Base-by-base conservation (phyloP, 2,797 vertebrate species). In the Chrysocyon brachyurus region DNA sequence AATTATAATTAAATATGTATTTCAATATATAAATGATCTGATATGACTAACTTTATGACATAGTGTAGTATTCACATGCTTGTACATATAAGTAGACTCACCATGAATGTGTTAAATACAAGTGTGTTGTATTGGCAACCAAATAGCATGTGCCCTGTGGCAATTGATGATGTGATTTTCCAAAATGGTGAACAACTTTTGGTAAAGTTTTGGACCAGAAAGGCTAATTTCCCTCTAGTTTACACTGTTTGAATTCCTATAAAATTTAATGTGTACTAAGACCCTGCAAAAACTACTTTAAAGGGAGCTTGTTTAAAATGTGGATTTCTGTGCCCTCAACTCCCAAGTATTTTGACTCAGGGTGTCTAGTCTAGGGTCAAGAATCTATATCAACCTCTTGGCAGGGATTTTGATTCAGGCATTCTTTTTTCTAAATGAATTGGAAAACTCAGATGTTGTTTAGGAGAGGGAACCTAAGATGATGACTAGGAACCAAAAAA, bases 191-290 rank as follows among this genome's bases (percentile, higher is more conserved):
- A 72, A 33, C 49, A 87, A 46, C 36, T 79, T 97, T 57, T 59
- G 12, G 26, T 83, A 46, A 56, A 87, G 21, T 70, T 94, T 57
- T 87, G 8, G n/a, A 91, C 87, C 54, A 64, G 26, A 81, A 95
- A 40, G 68, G 6, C 12, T 92, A 19, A 85, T 87, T 89, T 70
- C 66, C 49, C 24, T 94, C 17, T 83, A 66, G 17, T 87, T 91
- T 72, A 72, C 68, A 72, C n/a, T 91, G 36, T 19, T 40, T 88
- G 40, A 90, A 87, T 94, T 93, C 75, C 84, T 87, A 10, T 92
- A 91, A 97, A 94, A 82, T 75, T 68, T 84, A 85, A 24, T 19
- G 0, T 79, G 26, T 78, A 81, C 26, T 82, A 88, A 94, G 24
- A 52, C 31, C 28, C 72, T 94, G 5, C 28, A 82, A 40, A 89